Evolutionary conservation across 2,113 vertebrate genomes (phyloP).

Genomic region (Gasterosteus aculeatus): DNA sequence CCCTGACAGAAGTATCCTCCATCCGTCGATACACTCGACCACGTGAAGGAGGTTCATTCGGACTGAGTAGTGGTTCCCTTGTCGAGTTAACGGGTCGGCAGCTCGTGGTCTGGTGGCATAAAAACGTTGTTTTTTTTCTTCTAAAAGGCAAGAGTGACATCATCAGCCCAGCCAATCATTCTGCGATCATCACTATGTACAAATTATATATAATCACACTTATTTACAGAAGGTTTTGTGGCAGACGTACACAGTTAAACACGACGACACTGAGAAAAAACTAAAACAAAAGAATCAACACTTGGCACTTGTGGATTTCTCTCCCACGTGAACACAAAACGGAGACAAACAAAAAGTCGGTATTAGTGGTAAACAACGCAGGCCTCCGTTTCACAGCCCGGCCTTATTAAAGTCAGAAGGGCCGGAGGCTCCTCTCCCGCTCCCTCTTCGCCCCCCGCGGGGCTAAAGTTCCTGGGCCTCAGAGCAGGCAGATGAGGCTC

Average conservation of each 20-base stretch:
- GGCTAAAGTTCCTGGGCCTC: constrained; percentile 60
- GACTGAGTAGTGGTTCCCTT: constrained; percentile 79
- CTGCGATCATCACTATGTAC: constrained; percentile 74
- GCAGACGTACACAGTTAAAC: constrained; percentile 4
- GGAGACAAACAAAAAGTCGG: constrained; percentile 48
- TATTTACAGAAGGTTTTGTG: constrained; percentile 76
- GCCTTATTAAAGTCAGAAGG: constrained; percentile 14
- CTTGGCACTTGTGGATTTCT: constrained; percentile 70
- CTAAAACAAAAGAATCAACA: constrained; percentile 18
- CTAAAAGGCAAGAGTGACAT: constrained; percentile 66
- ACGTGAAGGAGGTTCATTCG: constrained; percentile 63
- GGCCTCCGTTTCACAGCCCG: constrained; percentile 35
- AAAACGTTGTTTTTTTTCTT: constrained; percentile 22
- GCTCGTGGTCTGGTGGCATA: constrained; percentile 34
- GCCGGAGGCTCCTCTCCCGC: constrained; percentile 6
- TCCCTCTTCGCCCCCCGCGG: not conserved
- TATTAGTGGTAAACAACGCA: constrained; percentile 79
- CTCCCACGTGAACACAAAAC: constrained; percentile 61
- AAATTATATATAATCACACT: constrained; percentile 78
- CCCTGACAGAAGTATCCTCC: constrained; percentile 20
- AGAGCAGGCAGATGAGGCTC: constrained; percentile 95
- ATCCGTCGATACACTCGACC: constrained; percentile 59
- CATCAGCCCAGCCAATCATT: constrained; percentile 62
- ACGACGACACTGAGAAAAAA: not conserved
- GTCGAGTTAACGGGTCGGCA: constrained; percentile 50